These are phyloP conservation scores for Darevskia mixta DNA, from an alignment of 2,797 vertebrate species.

Conservation along the genomic window DNA sequence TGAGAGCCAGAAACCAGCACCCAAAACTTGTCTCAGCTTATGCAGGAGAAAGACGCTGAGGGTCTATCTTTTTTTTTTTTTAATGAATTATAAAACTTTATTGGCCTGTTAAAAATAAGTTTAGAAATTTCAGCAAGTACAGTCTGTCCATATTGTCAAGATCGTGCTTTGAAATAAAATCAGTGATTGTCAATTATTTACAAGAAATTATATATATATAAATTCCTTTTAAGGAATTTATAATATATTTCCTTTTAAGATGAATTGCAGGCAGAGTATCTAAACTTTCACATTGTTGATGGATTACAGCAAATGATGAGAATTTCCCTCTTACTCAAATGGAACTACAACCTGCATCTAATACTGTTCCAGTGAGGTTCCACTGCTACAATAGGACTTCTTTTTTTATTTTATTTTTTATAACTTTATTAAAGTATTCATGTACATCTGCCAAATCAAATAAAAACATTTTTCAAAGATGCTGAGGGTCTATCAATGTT, in stretches of 20 bases:
- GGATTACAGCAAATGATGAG: slow-evolving; percentile 56
- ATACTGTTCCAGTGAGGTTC: no score
- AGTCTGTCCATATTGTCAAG: slow-evolving; percentile 62
- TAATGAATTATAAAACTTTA: slow-evolving; percentile 77
- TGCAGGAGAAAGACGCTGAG: neutral
- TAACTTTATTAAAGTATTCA: no score
- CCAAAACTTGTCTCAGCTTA: no score
- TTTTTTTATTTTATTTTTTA: no score
- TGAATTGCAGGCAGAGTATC: slow-evolving; percentile 23
- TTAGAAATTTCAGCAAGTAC: slow-evolving; percentile 67
- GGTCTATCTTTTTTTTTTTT: no score
- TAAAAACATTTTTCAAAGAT: no score
- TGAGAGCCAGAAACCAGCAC: neutral
- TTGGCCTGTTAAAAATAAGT: slow-evolving; percentile 75
- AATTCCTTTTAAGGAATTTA: no score
- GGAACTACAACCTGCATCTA: neutral
- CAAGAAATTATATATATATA: slow-evolving; percentile 52
- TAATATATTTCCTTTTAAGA: no score
- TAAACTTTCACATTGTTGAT: slow-evolving; percentile 56
- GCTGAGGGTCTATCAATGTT: no score
- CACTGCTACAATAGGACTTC: no score
- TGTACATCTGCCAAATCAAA: no score
- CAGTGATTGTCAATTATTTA: slow-evolving; percentile 64
- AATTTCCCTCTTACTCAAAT: slow-evolving; percentile 13
- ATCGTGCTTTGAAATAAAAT: slow-evolving; percentile 68